Base-by-base conservation (phyloP, 2,888 invertebrate genomes). In the Pheosia gnoma region DNA sequence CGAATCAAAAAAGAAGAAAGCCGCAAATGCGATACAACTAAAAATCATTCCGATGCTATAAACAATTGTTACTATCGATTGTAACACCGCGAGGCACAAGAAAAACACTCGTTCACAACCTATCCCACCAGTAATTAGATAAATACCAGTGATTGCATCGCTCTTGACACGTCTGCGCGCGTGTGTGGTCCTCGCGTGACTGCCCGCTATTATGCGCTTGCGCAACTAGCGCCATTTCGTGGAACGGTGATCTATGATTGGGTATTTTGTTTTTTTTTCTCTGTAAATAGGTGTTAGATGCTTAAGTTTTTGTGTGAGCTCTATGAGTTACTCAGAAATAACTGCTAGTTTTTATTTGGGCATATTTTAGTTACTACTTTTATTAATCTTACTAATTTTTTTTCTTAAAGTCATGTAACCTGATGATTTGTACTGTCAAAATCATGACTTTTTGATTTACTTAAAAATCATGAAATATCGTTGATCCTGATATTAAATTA, bases 161-260 rank as follows among this genome's bases (percentile, higher is more conserved):
- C 73, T 67, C 74, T 77, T 70, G 69, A 80, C 84, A 81, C 86
- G 88, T 87, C 85, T 72, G 68, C 63, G 74, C 70, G 67, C 79
- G 79, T 85, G 91, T 88, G 91, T 86, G 91, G 90, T 82, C 89
- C 67, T 88, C 75, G 88, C 91, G 90, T 90, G 90, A 86, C 90
- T 89, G 87, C 71, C 65, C 61, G 59, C 80, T 74, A 88, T 89
- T 88, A 81, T 66, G 71, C 70, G 67, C 70, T 74, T 79, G 78
- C 77, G 78, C 78, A 82, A 79, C 80, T 74, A 79, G 75, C 82
- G 81, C 84, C 82, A 82, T 82, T 80, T 82, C 74, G 71, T 67
- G 72, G 59, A 62, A 57, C 36, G 58, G 76, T 78, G 80, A 78
- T 79, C 75, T 80, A 80, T 77, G 77, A 74, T 75, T 74, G 65